Conservation (phyloP, 1,140 invertebrate genomes). For the Oryctes rhinoceros region DNA sequence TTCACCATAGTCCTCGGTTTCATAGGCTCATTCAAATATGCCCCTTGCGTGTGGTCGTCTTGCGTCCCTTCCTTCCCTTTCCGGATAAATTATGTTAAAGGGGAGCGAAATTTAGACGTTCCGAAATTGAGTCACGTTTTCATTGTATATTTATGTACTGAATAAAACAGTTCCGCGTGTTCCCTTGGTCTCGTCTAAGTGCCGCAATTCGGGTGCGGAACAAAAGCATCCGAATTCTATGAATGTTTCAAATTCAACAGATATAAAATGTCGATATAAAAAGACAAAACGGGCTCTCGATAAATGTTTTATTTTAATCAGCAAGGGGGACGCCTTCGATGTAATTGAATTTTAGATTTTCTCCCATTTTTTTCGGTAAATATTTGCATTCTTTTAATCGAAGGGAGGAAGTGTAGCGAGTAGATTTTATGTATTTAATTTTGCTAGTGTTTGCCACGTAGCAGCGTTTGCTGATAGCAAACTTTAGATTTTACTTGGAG, state of each 20-base stretch:
- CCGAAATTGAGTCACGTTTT: conserved; percentile 27
- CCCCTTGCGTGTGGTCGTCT: not conserved
- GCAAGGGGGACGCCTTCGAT: not conserved
- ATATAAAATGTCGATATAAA: conserved; percentile 26
- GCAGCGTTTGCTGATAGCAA: too few species aligned
- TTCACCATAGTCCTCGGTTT: not conserved
- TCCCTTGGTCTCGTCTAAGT: conserved; percentile 17
- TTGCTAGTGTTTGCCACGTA: too few species aligned
- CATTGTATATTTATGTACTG: conserved; percentile 35
- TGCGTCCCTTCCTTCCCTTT: not conserved
- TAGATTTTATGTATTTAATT: too few species aligned
- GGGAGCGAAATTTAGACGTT: conserved; percentile 23
- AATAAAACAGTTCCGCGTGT: conserved; percentile 23
- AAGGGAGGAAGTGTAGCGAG: too few species aligned
- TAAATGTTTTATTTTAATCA: conserved; percentile 37
- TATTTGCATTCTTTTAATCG: not conserved
- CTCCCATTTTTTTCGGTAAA: not conserved
- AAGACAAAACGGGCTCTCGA: not conserved
- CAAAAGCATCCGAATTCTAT: conserved; percentile 26
- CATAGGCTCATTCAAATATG: not conserved
- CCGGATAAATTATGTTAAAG: conserved; percentile 26
- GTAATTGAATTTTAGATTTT: conserved; percentile 20
- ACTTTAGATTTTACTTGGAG: too few species aligned
- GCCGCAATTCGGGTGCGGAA: conserved; percentile 13
- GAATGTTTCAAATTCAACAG: conserved; percentile 28